These are phyloP conservation scores for Rhinolophus ferrumequinum DNA, from an alignment of 2,113 vertebrate species.

Conservation along the genomic window DNA sequence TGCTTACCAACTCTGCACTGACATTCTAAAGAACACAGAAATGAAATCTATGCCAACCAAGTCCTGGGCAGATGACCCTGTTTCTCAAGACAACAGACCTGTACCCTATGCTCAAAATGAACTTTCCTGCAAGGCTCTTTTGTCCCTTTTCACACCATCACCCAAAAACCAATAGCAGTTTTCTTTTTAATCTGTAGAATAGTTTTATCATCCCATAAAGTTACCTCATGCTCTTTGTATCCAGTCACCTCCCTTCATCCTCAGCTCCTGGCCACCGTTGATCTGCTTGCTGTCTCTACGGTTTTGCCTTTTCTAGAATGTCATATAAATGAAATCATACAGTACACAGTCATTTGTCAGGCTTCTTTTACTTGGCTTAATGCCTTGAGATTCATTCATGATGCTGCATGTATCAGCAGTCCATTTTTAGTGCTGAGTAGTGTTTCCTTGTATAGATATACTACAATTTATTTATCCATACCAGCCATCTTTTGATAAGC, in stretches of 20 bases:
- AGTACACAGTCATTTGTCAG: not conserved
- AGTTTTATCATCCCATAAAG: not conserved
- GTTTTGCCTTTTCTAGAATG: not conserved
- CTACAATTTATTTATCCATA: not conserved
- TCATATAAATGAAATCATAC: not conserved
- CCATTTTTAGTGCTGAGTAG: not conserved
- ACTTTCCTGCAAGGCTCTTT: not conserved
- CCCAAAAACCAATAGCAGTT: not conserved
- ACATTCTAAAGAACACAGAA: slow-evolving; percentile 44
- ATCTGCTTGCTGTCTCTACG: not conserved
- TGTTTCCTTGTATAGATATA: not conserved
- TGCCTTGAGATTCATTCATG: not conserved
- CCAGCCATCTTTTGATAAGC: not conserved
- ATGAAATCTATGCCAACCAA: slow-evolving; percentile 7
- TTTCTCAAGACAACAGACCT: not conserved
- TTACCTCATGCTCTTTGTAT: not conserved
- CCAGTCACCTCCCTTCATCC: not conserved
- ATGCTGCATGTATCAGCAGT: not conserved
- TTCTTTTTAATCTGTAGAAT: not conserved
- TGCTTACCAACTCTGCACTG: not conserved
- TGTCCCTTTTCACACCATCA: not conserved
- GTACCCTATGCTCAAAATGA: not conserved
- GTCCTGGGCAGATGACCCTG: not conserved
- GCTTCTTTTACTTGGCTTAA: not conserved
- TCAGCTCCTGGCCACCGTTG: not conserved